A percentile compares a stretch with the other conserved stretches of the same genome.
Evolutionary conservation across 2,113 vertebrate species (phyloP).

Genomic region (Parus major): DNA sequence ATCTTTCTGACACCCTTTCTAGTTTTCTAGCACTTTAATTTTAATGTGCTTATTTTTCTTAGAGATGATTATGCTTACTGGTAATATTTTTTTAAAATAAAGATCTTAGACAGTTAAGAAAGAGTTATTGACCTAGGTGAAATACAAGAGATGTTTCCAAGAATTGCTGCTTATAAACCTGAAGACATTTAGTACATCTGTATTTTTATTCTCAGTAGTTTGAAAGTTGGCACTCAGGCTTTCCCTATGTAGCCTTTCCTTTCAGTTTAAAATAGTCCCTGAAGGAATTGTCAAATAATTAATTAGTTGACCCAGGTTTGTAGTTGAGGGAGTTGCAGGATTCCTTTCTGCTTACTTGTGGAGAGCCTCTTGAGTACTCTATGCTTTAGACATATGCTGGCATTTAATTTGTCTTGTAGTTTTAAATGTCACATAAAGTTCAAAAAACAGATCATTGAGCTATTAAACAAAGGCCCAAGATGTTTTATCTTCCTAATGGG

Average conservation of each 20-base stretch:
- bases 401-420: conserved; percentile 92
- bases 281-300: conserved; percentile 88
- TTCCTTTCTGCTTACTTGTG: conserved; percentile 84
- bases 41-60: background rate
- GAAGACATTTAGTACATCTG: conserved; percentile 53
- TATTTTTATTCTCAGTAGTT: conserved; percentile 68
- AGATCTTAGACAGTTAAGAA: background rate
- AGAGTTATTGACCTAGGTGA: conserved; percentile 26
- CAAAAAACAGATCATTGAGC: conserved; percentile 91
- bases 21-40: background rate
- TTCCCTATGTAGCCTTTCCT: conserved; percentile 62
- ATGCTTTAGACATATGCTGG: conserved; percentile 86
- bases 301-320: conserved; percentile 90
- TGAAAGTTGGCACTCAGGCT: conserved; percentile 69
- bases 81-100: background rate
- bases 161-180: conserved; percentile 41
- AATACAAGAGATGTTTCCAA: background rate
- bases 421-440: conserved; percentile 94
- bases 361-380: conserved; percentile 83
- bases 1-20: background rate
- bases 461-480: conserved; percentile 86
- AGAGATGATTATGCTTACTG: background rate
- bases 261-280: conserved; percentile 84
- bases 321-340: conserved; percentile 84
- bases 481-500: conserved; percentile 96